Evolutionary conservation across 2,797 vertebrate species (phyloP).

Genomic region (Poeciliopsis turneri): DNA sequence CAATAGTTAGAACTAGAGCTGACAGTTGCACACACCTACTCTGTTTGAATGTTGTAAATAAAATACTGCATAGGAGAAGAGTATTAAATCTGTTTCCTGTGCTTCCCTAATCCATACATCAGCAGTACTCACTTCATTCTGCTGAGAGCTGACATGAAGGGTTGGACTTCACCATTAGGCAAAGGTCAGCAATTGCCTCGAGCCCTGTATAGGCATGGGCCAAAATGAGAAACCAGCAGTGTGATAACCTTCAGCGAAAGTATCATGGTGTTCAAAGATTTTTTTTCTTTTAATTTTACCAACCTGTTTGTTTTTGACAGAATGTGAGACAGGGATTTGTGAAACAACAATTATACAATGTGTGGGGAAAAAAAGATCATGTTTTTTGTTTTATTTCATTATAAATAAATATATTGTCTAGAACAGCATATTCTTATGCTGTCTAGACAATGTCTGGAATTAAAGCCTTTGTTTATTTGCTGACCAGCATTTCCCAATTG

Average conservation of each 20-base stretch:
- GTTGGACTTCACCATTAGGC: background rate
- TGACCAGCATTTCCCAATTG: background rate
- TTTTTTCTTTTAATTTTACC: background rate
- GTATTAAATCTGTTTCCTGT: background rate
- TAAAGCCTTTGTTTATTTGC: background rate
- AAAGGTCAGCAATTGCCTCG: conserved; percentile 6
- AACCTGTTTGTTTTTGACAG: background rate
- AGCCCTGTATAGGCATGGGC: background rate
- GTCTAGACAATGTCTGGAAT: background rate
- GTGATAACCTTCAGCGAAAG: background rate
- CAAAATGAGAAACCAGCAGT: background rate
- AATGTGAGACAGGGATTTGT: background rate
- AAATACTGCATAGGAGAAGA: background rate
- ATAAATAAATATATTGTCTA: background rate
- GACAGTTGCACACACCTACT: background rate
- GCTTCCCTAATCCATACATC: background rate
- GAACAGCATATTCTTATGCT: no score
- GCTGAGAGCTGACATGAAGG: background rate
- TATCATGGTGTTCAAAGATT: background rate
- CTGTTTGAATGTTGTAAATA: background rate
- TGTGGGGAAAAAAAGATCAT: no score
- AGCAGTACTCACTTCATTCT: background rate
- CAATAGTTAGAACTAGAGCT: background rate
- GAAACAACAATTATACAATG: background rate
- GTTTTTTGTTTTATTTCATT: background rate